Evolutionary conservation across 2,113 vertebrate species (phyloP).

Genomic region (Salvator merianae): DNA sequence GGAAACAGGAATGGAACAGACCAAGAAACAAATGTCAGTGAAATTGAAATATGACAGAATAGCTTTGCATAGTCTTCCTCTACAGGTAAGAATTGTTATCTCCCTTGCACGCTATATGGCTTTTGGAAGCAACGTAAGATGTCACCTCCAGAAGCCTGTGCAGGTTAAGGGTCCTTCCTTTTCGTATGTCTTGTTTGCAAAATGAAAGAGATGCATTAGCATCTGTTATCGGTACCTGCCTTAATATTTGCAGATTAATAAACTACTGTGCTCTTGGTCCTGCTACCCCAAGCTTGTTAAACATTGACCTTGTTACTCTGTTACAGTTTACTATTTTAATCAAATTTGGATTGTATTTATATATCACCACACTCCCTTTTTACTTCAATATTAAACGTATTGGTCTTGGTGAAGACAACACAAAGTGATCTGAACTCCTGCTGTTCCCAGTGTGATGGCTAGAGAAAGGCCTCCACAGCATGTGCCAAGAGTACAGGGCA

Average conservation of each 20-base stretch:
- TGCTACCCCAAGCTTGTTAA: background rate
- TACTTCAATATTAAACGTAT: conserved; percentile 41
- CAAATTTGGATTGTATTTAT: conserved; percentile 11
- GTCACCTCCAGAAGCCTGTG: background rate
- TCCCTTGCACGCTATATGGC: too few relatives aligned
- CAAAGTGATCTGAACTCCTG: conserved; percentile 42
- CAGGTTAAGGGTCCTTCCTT: background rate
- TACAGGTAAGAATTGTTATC: too few relatives aligned
- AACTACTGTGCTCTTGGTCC: background rate
- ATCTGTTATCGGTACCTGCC: background rate
- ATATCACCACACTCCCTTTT: conserved; percentile 26
- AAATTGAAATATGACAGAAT: too few relatives aligned
- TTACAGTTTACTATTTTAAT: conserved; percentile 47
- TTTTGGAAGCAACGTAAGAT: background rate
- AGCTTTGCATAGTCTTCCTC: too few relatives aligned
- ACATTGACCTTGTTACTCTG: background rate
- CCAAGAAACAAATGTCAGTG: too few relatives aligned
- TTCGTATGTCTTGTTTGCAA: too few relatives aligned
- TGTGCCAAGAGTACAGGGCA: too few relatives aligned
- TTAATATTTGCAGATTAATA: conserved; percentile 12
- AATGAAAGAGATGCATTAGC: background rate
- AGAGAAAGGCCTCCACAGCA: too few relatives aligned
- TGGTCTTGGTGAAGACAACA: conserved; percentile 54
- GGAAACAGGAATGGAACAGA: too few relatives aligned
- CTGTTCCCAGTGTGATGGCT: too few relatives aligned